Evolutionary conservation across 2,888 invertebrate species (phyloP).

Genomic region (Eupsilia transversa): DNA sequence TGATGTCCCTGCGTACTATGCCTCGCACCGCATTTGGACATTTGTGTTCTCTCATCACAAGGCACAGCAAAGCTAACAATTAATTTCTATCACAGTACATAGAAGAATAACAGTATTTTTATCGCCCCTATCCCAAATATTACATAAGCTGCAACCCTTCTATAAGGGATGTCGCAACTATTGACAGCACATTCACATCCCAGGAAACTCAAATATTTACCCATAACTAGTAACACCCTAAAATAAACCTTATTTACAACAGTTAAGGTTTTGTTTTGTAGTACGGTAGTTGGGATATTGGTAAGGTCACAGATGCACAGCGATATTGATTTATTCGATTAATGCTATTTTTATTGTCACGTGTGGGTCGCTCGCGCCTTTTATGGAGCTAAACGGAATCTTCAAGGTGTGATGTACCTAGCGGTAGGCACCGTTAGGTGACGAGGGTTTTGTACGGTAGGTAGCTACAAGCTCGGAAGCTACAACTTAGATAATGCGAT

Average conservation of each 20-base stretch:
- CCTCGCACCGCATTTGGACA: background rate
- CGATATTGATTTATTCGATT: conserved; percentile 45
- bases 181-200: conserved; percentile 44
- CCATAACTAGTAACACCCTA: background rate
- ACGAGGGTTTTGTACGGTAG: background rate
- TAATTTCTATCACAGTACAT: background rate
- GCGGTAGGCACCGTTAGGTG: conserved; percentile 4
- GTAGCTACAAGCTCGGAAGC: background rate
- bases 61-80: background rate
- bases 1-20: too few species aligned
- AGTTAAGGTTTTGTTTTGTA: background rate
- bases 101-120: conserved; percentile 21
- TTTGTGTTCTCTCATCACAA: background rate
- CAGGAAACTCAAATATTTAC: conserved; percentile 17
- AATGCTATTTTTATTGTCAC: conserved; percentile 28
- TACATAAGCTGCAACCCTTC: conserved; percentile 38
- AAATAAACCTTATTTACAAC: background rate
- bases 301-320: conserved; percentile 42
- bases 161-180: conserved; percentile 54
- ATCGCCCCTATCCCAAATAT: conserved; percentile 47
- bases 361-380: conserved; percentile 18
- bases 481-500: background rate
- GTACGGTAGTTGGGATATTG: background rate
- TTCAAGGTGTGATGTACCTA: conserved; percentile 27
- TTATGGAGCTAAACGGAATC: conserved; percentile 20